Evolutionary conservation across 92 coral and sea anemone genomes (phyloP).

Genomic region (Zoanthus sociatus): DNA sequence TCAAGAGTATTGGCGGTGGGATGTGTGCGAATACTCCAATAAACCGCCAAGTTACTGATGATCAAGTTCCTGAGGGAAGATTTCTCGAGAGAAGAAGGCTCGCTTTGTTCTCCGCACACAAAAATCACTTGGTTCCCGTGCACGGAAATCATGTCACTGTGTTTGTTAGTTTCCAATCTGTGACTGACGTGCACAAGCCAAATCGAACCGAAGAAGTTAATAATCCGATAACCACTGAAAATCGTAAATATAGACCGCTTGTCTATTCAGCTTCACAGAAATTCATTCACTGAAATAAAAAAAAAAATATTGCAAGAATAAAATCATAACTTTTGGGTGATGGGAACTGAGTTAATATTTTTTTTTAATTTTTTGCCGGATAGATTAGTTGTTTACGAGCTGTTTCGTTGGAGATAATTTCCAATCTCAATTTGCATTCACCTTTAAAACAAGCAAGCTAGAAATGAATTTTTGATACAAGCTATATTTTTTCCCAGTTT

Average conservation of each 20-base stretch:
- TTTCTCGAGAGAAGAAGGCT: conserved; percentile 36
- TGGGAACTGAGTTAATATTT: no score
- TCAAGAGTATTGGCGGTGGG: conserved; percentile 64
- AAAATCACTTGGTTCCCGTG: conserved; percentile 49
- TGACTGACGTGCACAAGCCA: not conserved
- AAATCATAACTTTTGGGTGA: no score
- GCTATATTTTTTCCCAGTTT: not conserved
- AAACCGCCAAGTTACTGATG: conserved; percentile 48
- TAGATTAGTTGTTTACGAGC: not conserved
- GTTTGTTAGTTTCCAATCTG: not conserved
- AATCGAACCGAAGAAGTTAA: not conserved
- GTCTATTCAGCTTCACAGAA: not conserved
- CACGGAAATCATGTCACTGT: not conserved
- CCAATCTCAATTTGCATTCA: not conserved
- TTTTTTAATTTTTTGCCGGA: no score
- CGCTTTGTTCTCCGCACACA: conserved; percentile 67
- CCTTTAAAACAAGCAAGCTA: not conserved
- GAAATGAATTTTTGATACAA: conserved; percentile 2
- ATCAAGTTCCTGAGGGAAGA: conserved; percentile 62
- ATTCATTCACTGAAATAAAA: not conserved
- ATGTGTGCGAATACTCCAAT: conserved; percentile 79
- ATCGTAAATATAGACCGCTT: not conserved
- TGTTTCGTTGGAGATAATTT: not conserved
- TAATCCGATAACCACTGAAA: not conserved
- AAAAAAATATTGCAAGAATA: no score